These are phyloP conservation scores for Tinamus guttatus DNA, from an alignment of 2,113 vertebrate species.

Conservation along the genomic window DNA sequence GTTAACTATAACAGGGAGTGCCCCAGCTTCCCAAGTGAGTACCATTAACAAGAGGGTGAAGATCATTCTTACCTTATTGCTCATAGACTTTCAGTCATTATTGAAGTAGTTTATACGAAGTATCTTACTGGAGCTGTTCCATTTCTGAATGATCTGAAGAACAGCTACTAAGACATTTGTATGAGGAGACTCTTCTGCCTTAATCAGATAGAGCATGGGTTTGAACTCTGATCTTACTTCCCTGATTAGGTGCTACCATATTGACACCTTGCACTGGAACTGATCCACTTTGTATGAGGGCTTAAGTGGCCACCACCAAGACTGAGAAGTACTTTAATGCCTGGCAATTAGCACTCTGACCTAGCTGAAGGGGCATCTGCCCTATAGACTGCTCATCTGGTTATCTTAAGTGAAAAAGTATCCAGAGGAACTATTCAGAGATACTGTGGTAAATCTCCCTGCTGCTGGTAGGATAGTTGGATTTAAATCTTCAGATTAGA, in stretches of 20 bases:
- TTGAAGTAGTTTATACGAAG: neutral
- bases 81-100: neutral
- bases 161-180: neutral
- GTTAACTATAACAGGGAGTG: neutral
- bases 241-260: neutral
- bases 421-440: neutral
- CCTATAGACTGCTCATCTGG: neutral
- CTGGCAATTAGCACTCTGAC: neutral
- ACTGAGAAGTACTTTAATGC: neutral
- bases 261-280: neutral
- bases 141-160: neutral
- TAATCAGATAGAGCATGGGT: neutral
- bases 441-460: neutral
- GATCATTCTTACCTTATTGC: neutral
- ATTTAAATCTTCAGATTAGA: neutral
- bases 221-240: neutral
- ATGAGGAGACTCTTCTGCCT: no score
- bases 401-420: neutral
- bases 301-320: neutral
- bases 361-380: neutral
- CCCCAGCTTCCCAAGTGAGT: neutral
- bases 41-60: neutral
- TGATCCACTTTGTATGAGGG: neutral
- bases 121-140: accelerated
- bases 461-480: neutral